Evolutionary conservation across 2,888 invertebrate species (phyloP), one percentile per base, ranked within the genome.

Genomic region (Heteromyza rotundicornis): DNA sequence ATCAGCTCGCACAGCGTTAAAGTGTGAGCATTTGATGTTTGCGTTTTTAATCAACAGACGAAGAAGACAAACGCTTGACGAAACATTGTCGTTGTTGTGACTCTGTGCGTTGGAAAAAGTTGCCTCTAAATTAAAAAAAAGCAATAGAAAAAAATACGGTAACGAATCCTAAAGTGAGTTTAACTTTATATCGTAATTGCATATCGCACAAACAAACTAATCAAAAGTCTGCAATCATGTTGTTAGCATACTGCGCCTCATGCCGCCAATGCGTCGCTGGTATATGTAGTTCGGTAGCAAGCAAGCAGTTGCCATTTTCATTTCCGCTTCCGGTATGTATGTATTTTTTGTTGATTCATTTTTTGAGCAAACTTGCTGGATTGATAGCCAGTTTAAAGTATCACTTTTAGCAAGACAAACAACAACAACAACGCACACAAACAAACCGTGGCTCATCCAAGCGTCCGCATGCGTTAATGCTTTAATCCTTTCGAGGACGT

Each of bases 121-220:
- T 24, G 19, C 32, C 17, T 44, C 27, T 3, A 59, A 59, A 52
- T 27, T 22, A 17, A 24, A 57, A 49, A 12, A 32, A 24, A 35
- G 53, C 44, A 44, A 47, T 16, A 56, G 12, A 55, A 35, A 36
- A 55, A 14, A 36, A 36, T 35, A 17, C 3, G 22, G 3, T 8
- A 14, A 51, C 70, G 71, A 70, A 67, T 50, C 71, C 69, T 17
- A 74, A 10, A 50, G 53, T 61, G 59, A 73, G 68, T 68, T 76
- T 75, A 74, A 74, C 75, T 76, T 74, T 77, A 75, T 77, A 75
- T 77, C 76, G 74, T 75, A 78, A 76, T 76, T 76, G 78, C 74
- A 74, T 75, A 77, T 77, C 78, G 67, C 66, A 55, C 51, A 72
- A 73, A 75, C 70, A 75, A 77, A 75, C 79, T 79, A 79, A 79